Evolutionary conservation across 1,140 invertebrate species (phyloP).

Genomic region (Ruditapes philippinarum): DNA sequence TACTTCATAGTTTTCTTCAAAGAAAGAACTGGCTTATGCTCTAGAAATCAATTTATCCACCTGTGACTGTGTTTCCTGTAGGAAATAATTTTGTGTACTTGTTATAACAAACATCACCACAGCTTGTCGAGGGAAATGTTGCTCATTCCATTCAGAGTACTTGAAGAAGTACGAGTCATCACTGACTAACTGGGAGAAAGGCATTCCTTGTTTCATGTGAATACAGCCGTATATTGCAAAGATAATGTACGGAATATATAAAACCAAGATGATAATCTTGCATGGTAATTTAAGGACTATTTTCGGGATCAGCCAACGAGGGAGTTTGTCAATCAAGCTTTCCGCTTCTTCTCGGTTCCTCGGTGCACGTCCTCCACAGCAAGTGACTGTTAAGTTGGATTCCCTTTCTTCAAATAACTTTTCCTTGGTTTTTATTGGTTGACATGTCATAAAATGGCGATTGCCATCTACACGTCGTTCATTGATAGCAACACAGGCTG

Average conservation of each 20-base stretch:
- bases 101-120: constrained; percentile 52
- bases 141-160: constrained; percentile 35
- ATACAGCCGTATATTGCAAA: constrained; percentile 95
- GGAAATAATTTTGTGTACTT: constrained; percentile 23
- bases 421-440: not conserved
- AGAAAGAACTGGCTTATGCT: not conserved
- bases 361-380: constrained; percentile 26
- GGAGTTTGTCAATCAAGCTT: constrained; percentile 54
- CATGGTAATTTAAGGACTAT: constrained; percentile 87
- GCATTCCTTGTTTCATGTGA: constrained; percentile 94
- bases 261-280: constrained; percentile 90
- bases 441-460: constrained; percentile 62
- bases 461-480: constrained; percentile 39
- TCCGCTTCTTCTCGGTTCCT: constrained; percentile 26
- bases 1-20: constrained; percentile 44
- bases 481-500: constrained; percentile 57
- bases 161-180: constrained; percentile 81
- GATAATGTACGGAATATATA: constrained; percentile 93
- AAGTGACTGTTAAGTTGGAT: not conserved
- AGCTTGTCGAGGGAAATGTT: constrained; percentile 35
- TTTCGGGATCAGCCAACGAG: constrained; percentile 39
- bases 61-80: not conserved
- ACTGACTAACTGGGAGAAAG: constrained; percentile 87
- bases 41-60: constrained; percentile 29
- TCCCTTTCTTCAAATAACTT: not conserved